Evolutionary conservation across 2,888 invertebrate genomes (phyloP), one percentile per base, ranked within the genome.

Genomic region (Octonoba sinensis): DNA sequence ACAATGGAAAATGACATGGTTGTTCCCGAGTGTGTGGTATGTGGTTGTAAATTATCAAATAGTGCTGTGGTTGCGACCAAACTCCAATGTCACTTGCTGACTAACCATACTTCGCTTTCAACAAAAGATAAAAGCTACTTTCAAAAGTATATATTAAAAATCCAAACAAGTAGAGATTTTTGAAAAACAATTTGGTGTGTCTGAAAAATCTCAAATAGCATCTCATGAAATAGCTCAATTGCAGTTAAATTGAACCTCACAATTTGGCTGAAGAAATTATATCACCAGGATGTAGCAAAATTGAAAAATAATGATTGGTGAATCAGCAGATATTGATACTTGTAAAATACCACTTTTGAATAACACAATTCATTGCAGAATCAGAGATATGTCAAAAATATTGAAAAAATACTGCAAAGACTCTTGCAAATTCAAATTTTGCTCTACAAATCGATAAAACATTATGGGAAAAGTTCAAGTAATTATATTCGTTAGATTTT

Each of bases 121-220:
- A n/a, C 54, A 54, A 67, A 67, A 67, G 54, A 13, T n/a, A 27
- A 65, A 22, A 65, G 20, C 67, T 67, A 54, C 36, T 67, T 66
- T 66, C 0, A 49, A 49, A 51, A 66, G 15, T 66, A 8, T 20
- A 22, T 66, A 66, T 16, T 51, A 51, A 18, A 12, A 66, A 49
- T 18, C 11, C n/a, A n/a, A 24, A 4, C 66, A 66, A 66, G 27
- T 66, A 66, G 51, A 66, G 22, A 24, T 49, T 66, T 22, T 51
- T 64, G 64, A 49, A 66, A 66, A 66, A 22, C 24, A 49, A 66
- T 49, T 47, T 49, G 22, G 20, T 49, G 22, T 65, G 49, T 13
- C 66, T 49, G 49, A 49, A 46, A 66, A 18, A 66, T 6, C 22
- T 66, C 54, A 54, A 18, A 54, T n/a, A n/a, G n/a, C n/a, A n/a